Evolutionary conservation across 2,888 invertebrate genomes (phyloP).

Genomic region (Amitus sp.): DNA sequence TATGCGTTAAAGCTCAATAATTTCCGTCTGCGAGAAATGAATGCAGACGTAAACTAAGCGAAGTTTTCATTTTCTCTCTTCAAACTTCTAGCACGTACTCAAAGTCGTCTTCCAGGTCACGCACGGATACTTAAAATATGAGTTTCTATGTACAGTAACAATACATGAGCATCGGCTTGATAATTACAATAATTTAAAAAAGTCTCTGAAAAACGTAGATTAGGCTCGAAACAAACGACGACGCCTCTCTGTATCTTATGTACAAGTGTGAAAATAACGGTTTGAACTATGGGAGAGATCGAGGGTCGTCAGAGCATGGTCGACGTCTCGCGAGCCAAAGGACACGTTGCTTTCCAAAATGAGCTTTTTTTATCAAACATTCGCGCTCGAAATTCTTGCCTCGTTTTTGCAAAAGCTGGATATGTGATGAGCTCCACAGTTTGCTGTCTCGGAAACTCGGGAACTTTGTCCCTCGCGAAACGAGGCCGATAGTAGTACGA

Average conservation of each 20-base stretch:
- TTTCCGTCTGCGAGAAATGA: neutral
- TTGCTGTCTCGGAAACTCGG: neutral
- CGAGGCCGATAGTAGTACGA: neutral
- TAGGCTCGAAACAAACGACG: slow-evolving; percentile 1
- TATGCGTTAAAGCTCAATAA: neutral
- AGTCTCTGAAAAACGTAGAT: slow-evolving; percentile 1
- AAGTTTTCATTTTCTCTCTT: neutral
- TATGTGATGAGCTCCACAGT: slow-evolving; percentile 5
- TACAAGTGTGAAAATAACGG: neutral
- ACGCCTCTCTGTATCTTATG: neutral
- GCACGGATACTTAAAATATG: neutral
- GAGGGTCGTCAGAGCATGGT: slow-evolving; percentile 33
- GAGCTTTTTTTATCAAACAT: neutral
- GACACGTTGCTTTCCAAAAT: slow-evolving; percentile 5
- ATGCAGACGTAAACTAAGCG: neutral
- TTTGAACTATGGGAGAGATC: slow-evolving; percentile 15
- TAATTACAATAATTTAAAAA: slow-evolving; percentile 9
- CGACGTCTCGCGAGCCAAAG: slow-evolving; percentile 12
- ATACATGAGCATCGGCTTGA: slow-evolving; percentile 3
- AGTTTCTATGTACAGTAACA: slow-evolving; percentile 10
- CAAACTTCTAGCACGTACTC: neutral
- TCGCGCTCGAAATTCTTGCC: neutral
- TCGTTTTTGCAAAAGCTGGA: neutral
- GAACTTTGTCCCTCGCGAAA: neutral
- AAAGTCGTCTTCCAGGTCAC: neutral